phyloP scores from a whole-genome alignment of 1,140 invertebrate species.

The Oscheius sp. region DNA sequence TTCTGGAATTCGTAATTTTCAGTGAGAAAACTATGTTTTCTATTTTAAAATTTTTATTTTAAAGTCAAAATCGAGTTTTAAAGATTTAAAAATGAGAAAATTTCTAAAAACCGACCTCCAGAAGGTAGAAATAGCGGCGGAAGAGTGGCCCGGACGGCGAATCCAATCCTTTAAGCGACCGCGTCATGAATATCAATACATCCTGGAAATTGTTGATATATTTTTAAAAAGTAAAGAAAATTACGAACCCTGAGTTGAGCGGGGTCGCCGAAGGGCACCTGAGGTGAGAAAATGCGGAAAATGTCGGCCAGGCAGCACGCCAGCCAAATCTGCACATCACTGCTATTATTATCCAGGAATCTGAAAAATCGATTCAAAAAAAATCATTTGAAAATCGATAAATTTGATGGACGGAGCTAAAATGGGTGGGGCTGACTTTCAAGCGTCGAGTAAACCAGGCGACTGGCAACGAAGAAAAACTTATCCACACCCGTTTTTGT shows the following conservation, averaged over 20 bases:
- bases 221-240: background rate
- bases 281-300: background rate
- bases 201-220: background rate
- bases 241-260: background rate
- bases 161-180: background rate
- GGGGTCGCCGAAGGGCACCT: background rate
- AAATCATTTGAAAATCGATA: background rate
- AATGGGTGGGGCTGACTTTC: no score
- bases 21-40: no score
- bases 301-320: background rate
- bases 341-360: background rate
- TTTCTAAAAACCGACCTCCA: background rate
- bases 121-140: background rate
- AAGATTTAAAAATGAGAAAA: no score
- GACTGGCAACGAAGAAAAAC: no score
- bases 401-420: no score
- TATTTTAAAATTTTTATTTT: no score
- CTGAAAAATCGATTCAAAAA: slow-evolving; percentile 3
- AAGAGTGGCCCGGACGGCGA: background rate
- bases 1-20: background rate
- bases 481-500: no score
- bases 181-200: background rate
- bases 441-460: no score
- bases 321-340: background rate
- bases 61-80: no score